Base-by-base conservation (phyloP, 30 jellyfish, hydroid and myxozoan genomes). In the Aurelia aurita complex sp. Pacific region DNA sequence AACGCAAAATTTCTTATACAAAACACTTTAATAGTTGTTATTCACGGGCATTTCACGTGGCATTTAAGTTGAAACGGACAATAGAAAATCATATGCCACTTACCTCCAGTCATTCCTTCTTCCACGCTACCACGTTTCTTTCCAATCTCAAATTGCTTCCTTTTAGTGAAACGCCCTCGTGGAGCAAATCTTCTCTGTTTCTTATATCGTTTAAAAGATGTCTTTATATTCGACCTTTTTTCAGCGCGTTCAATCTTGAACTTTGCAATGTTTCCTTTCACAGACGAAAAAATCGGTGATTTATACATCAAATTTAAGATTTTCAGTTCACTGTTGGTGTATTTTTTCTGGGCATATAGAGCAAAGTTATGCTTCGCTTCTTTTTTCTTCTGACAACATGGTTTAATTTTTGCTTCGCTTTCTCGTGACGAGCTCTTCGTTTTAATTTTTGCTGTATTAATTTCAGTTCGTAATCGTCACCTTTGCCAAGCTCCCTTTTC, bases 31-130 rank as follows among this genome's bases (percentile, higher is more conserved):
- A 10, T 40, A 23, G 4, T 40, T 9, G 52, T 40, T 40, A 40
- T 40, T 40, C 52, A 9, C 52, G 9, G 52, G 52, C 52, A 40
- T 40, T 40, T 40, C 52, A 40, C 6, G 9, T 40, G 6, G 6
- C 52, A 40, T 40, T 10, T 2, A 2, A 40, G 4, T 40, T 40
- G 8, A 40, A 2, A 40, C 52, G 6, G 9, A 46, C 54, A 46
- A 46, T 40, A 40, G 14, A 46, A 46, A 46, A 5, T 9, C 14
- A 46, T 46, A 46, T 4, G 4, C 15, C 2, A 61, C 88, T 69
- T 59, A 87, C 96, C 96, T 17, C 96, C 96, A 0, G 96, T 87
- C 89, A 87, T 75, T 62, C 96, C 96, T 62, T 69, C 90, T 36
- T 79, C 90, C 17, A 87, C 88, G 18, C 68, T 80, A 11, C 85